phyloP scores from a whole-genome alignment of 2,888 invertebrate species.

The Monopis laevigella region DNA sequence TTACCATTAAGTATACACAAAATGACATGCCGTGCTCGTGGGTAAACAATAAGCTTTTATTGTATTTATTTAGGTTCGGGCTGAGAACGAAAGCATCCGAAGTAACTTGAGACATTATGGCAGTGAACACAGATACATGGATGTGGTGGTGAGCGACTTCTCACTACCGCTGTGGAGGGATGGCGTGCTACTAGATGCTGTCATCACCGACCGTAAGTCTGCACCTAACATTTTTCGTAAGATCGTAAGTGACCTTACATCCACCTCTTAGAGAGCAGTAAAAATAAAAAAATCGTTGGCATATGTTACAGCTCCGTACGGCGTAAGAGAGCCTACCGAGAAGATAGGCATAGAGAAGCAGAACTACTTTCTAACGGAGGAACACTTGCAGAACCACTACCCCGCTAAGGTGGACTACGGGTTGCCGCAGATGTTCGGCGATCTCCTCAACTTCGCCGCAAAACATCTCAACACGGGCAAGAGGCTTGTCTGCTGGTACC shows the following conservation, averaged over 20 bases:
- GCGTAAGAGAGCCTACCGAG: slow-evolving; percentile 93
- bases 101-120: slow-evolving; percentile 92
- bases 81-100: slow-evolving; percentile 86
- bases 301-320: slow-evolving; percentile 89
- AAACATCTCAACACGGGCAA: slow-evolving; percentile 78
- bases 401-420: slow-evolving; percentile 89
- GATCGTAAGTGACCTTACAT: too few relatives aligned
- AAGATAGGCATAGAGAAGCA: slow-evolving; percentile 77
- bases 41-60: too few relatives aligned
- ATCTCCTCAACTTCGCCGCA: slow-evolving; percentile 86
- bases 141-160: slow-evolving; percentile 92
- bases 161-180: slow-evolving; percentile 82
- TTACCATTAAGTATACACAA: too few relatives aligned
- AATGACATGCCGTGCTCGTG: too few relatives aligned
- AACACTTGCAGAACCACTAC: slow-evolving; percentile 75
- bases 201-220: slow-evolving; percentile 93
- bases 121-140: slow-evolving; percentile 78
- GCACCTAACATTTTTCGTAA: neutral
- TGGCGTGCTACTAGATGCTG: slow-evolving; percentile 82
- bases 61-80: slow-evolving; percentile 69
- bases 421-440: slow-evolving; percentile 82
- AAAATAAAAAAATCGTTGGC: too few relatives aligned
- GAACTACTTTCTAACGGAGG: slow-evolving; percentile 70
- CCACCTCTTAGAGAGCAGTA: too few relatives aligned
- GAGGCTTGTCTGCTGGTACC: slow-evolving; percentile 95